phyloP scores from a whole-genome alignment of 2,797 vertebrate genomes.

The Serranus cabrilla region DNA sequence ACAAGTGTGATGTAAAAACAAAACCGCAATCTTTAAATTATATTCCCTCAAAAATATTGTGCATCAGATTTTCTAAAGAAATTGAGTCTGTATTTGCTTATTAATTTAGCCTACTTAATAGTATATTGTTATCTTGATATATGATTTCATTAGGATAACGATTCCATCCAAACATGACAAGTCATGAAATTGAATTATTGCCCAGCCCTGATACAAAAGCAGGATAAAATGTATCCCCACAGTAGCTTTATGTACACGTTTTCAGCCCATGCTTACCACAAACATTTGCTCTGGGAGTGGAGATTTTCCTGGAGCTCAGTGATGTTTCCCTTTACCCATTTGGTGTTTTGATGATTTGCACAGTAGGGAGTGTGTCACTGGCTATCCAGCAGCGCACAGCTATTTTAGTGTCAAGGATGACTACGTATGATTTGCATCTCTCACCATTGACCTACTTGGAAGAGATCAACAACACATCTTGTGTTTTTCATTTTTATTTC shows the following conservation, averaged over 20 bases:
- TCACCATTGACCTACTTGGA: slow-evolving; percentile 8
- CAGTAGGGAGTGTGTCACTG: neutral
- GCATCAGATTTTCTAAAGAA: no score
- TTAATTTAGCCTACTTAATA: no score
- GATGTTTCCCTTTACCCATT: neutral
- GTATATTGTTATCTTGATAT: no score
- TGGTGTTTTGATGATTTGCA: slow-evolving; percentile 9
- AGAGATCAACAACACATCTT: neutral
- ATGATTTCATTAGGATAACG: no score
- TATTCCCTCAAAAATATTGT: no score
- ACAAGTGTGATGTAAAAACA: no score
- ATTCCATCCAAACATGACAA: no score
- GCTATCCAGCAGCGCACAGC: neutral
- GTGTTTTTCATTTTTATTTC: neutral
- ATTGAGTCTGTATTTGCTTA: no score
- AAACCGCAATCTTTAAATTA: no score
- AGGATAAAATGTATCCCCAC: no score
- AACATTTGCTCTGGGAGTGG: neutral
- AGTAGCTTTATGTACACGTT: neutral
- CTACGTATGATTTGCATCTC: slow-evolving; percentile 11
- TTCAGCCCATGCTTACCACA: neutral
- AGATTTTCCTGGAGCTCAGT: neutral
- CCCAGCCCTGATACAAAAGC: no score
- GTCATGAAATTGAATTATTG: no score
- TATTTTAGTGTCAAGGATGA: slow-evolving; percentile 7